A percentile compares a stretch with the other conserved stretches of the same genome.
These are phyloP conservation scores for Sarcophaga variegata DNA, from an alignment of 2,888 invertebrate species.

Conservation along the genomic window DNA sequence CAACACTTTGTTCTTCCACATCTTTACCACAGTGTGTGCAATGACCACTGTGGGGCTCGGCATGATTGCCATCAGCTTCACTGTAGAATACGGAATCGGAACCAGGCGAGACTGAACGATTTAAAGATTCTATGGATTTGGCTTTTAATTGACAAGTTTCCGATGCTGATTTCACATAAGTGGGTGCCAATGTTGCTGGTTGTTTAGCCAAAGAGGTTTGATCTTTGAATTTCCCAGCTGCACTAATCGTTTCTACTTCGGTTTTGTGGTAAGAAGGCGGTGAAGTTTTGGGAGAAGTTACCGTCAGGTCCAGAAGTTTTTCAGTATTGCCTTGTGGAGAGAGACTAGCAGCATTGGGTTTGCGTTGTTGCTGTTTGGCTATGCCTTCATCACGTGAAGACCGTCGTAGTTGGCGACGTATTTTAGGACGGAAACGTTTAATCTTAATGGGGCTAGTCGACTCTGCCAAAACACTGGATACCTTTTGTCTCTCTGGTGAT, in stretches of 20 bases:
- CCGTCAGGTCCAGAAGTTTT: conserved; percentile 74
- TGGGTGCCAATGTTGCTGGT: conserved; percentile 17
- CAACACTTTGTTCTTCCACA: conserved; percentile 84
- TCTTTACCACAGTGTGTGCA: conserved; percentile 93
- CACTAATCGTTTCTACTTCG: conserved; percentile 40
- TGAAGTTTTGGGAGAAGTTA: conserved; percentile 81
- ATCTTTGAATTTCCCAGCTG: conserved; percentile 26
- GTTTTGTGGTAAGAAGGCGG: conserved; percentile 75
- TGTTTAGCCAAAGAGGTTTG: conserved; percentile 31
- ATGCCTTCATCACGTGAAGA: conserved; percentile 78
- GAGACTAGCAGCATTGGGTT: conserved; percentile 71
- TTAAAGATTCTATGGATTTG: conserved; percentile 91
- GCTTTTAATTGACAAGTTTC: conserved; percentile 86
- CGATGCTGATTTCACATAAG: conserved; percentile 73
- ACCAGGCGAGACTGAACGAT: conserved; percentile 92
- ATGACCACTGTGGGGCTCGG: conserved; percentile 84
- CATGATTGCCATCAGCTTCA: conserved; percentile 85
- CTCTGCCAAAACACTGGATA: conserved; percentile 73
- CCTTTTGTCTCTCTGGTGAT: conserved; percentile 77
- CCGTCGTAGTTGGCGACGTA: conserved; percentile 79
- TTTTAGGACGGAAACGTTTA: conserved; percentile 82
- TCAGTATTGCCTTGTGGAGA: conserved; percentile 74
- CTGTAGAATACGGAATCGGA: conserved; percentile 96
- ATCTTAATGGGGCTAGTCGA: conserved; percentile 80
- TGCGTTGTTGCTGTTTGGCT: conserved; percentile 73